phyloP scores from a whole-genome alignment of 1,140 invertebrate genomes.

The Thaumatotibia leucotreta region DNA sequence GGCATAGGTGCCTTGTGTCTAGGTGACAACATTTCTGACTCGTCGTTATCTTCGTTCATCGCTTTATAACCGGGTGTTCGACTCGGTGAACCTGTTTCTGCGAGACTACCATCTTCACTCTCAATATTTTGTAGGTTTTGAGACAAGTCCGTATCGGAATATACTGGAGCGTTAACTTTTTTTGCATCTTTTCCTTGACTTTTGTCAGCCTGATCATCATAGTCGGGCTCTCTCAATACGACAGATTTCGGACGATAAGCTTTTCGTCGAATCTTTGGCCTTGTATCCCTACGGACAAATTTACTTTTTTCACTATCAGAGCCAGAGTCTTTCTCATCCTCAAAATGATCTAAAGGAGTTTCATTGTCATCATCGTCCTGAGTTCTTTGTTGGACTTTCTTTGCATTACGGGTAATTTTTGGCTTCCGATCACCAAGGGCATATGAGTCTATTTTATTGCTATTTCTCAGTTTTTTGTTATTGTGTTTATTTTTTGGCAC shows the following conservation, averaged over 20 bases:
- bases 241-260: background rate
- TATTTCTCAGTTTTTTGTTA: background rate
- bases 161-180: background rate
- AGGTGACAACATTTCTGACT: background rate
- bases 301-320: background rate
- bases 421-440: background rate
- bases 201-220: background rate
- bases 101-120: background rate
- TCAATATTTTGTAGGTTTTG: background rate
- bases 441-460: background rate
- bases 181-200: background rate
- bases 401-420: background rate
- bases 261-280: background rate
- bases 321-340: background rate
- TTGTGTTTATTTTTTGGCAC: background rate
- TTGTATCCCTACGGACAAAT: conserved; percentile 1
- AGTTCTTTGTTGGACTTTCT: background rate
- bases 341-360: background rate
- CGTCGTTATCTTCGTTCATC: background rate
- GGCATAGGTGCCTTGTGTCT: conserved; percentile 16
- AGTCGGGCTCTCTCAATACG: background rate
- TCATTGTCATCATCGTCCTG: background rate
- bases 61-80: background rate
- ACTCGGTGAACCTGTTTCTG: background rate
- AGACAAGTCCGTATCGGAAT: background rate